Conservation (phyloP, 2,113 vertebrate genomes). For the Astatotilapia flaviijosephi region DNA sequence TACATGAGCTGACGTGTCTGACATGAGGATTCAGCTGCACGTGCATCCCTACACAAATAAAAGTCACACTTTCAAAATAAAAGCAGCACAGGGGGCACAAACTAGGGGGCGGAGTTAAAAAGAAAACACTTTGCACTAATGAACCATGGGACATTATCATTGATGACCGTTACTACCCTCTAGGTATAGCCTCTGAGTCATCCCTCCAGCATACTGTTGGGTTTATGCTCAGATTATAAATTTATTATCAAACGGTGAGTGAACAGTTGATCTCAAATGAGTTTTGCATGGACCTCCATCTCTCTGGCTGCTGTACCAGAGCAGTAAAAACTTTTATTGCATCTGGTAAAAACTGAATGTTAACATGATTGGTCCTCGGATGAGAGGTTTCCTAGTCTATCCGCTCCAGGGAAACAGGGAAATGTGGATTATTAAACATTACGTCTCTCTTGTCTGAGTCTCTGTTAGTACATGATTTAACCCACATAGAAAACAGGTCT, state of each 20-base stretch:
- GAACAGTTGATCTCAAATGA: neutral
- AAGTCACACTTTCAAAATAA: neutral
- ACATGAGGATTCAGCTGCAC: neutral
- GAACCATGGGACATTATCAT: neutral
- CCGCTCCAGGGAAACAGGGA: neutral
- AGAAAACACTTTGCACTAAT: neutral
- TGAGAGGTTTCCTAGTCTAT: neutral
- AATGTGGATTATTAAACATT: neutral
- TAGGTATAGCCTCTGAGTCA: neutral
- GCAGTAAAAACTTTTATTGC: neutral
- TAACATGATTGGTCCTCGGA: neutral
- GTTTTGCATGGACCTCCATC: neutral
- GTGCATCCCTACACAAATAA: neutral
- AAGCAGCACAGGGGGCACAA: rapidly evolving
- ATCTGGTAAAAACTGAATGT: neutral
- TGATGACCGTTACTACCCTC: neutral
- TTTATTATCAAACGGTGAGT: neutral
- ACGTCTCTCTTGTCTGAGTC: neutral
- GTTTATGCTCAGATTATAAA: neutral
- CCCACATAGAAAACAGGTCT: neutral
- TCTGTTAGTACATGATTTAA: neutral
- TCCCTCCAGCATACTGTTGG: neutral
- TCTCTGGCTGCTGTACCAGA: neutral
- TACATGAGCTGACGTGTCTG: neutral
- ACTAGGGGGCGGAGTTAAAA: neutral